A percentile compares a stretch with the other conserved stretches of the same genome.
phyloP scores from a whole-genome alignment of 2,113 vertebrate genomes.

The Macheiramphus alcinus region DNA sequence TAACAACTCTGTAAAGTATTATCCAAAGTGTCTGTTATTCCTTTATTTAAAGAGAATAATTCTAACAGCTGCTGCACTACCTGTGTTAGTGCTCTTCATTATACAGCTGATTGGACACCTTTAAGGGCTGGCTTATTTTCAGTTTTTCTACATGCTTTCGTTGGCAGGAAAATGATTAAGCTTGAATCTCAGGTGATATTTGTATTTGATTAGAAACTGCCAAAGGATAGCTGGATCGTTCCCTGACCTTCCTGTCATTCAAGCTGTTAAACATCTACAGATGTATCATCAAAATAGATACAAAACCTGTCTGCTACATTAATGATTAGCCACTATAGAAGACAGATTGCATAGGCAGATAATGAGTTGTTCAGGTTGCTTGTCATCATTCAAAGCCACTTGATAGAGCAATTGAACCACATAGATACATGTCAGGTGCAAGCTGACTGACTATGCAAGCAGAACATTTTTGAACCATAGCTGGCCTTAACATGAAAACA shows the following conservation, averaged over 20 bases:
- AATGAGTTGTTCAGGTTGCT: not conserved
- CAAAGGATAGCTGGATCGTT: not conserved
- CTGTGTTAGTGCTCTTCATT: not conserved
- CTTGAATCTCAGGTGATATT: not conserved
- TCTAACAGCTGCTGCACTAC: not conserved
- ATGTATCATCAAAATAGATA: not conserved
- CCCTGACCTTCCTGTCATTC: not conserved
- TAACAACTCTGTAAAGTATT: not conserved
- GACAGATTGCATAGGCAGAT: not conserved
- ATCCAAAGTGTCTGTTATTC: not conserved
- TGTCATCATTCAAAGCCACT: not conserved
- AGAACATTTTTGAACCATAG: not conserved
- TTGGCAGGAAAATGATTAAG: not conserved
- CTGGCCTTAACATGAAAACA: not conserved
- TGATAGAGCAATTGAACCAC: not conserved
- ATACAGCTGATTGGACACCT: not conserved
- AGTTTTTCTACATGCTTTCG: not conserved
- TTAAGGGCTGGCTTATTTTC: not conserved
- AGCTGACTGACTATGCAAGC: not conserved
- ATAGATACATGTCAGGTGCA: not conserved
- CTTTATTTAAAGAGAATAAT: not conserved
- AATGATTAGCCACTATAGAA: not conserved
- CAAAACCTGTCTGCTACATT: not conserved
- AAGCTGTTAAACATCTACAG: not conserved
- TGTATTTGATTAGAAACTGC: not conserved